Conservation (phyloP, 2,113 vertebrate species). For the Austrofundulus limnaeus region DNA sequence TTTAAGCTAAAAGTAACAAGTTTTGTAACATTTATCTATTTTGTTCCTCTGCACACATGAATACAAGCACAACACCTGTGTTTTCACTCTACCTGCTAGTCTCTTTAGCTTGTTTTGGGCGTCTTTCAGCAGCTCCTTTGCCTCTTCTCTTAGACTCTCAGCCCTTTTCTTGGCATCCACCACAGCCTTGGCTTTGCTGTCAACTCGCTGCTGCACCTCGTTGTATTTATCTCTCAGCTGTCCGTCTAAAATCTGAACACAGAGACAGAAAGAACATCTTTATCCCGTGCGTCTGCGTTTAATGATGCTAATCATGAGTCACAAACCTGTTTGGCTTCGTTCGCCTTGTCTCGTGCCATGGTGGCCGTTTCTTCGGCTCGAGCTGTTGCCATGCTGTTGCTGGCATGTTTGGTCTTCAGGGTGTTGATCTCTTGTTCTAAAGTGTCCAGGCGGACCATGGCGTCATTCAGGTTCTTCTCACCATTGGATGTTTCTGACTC, state of each 20-base stretch:
- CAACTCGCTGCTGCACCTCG: slow-evolving; percentile 85
- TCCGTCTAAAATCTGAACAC: slow-evolving; percentile 85
- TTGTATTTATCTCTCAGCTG: slow-evolving; percentile 87
- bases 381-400: slow-evolving; percentile 88
- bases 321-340: slow-evolving; percentile 90
- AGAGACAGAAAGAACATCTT: slow-evolving; percentile 18
- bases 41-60: not conserved
- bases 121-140: slow-evolving; percentile 83
- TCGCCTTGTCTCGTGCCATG: slow-evolving; percentile 85
- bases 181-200: slow-evolving; percentile 84
- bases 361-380: slow-evolving; percentile 88
- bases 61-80: not conserved
- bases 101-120: slow-evolving; percentile 88
- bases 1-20: not conserved
- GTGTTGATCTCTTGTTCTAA: slow-evolving; percentile 82
- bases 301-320: not conserved
- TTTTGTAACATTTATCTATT: too few relatives aligned
- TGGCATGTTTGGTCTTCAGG: slow-evolving; percentile 90
- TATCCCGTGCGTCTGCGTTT: not conserved
- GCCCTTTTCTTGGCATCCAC: slow-evolving; percentile 86
- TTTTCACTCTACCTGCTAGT: slow-evolving; percentile 82
- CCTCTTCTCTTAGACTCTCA: slow-evolving; percentile 87
- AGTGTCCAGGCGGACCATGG: slow-evolving; percentile 77
- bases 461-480: slow-evolving; percentile 83
- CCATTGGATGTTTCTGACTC: slow-evolving; percentile 79